Evolutionary conservation across 2,113 vertebrate species (phyloP), one percentile per base, ranked within the genome.

Genomic region (Scortum barcoo): DNA sequence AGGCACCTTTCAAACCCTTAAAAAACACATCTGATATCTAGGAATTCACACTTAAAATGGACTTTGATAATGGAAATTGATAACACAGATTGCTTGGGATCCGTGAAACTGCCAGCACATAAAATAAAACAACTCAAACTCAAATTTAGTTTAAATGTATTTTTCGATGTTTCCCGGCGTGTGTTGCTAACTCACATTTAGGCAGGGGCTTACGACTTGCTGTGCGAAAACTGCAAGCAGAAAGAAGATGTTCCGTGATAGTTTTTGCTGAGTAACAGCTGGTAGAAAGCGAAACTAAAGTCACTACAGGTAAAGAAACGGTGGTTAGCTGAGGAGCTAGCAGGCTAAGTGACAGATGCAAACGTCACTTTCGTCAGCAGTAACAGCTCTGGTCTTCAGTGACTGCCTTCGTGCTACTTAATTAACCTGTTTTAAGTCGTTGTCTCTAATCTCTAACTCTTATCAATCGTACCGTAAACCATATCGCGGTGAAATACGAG

Each of bases 391-490:
- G 17, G 0, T 44, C 24, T 54, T 3, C 16, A 8, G 60, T 0
- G 57, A 62, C 19, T 58, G 4, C 30, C 28, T 44, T 66, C 4
- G 19, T 63, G 42, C 38, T 7, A 44, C 28, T 42, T 11, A 60
- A 26, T 61, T 5, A n/a, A 16, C 0, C 0, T 0, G 17, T 3
- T 10, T 9, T 42, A 2, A 8, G 12, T 65, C 5, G 12, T 2
- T 26, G 20, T 7, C 28, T 28, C 0, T 20, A 13, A 67, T 46
- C 13, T 48, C 17, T 17, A 5, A 5, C 28, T 48, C 60, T 74
- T 74, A 81, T n/a, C 84, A 8, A 48, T 69, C 0, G n/a, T 22
- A 14, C 24, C 20, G 2, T 48, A 0, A 16, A 26, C 81, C 65
- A 83, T 75, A 72, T 85, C 13, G 20, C 70, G 13, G 1, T 20